phyloP scores from a whole-genome alignment of 2,797 vertebrate genomes.

The Nasua narica region DNA sequence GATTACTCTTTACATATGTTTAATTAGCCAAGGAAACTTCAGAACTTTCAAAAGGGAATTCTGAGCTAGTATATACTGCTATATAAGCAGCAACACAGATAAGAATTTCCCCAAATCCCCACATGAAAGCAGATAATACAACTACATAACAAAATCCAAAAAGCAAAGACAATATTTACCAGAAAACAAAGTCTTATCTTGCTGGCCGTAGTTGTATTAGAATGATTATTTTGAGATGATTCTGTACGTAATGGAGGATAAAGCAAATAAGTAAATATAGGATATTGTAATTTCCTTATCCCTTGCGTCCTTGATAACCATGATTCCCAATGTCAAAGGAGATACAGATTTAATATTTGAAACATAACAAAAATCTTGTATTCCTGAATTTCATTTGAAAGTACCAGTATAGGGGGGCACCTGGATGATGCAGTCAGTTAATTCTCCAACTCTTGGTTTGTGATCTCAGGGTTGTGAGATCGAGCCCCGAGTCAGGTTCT shows the following conservation, averaged over 20 bases:
- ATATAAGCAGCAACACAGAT: neutral
- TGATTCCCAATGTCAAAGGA: neutral
- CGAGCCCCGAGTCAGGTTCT: neutral
- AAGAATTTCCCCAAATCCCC: neutral
- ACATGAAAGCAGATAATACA: slow-evolving; percentile 28
- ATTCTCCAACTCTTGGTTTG: neutral
- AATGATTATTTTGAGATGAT: neutral
- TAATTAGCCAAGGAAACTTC: neutral
- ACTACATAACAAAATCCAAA: neutral
- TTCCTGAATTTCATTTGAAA: neutral
- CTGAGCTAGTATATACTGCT: neutral
- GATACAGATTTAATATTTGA: neutral
- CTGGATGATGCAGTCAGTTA: neutral
- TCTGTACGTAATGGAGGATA: neutral
- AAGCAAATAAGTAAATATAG: neutral
- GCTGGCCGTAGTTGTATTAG: neutral
- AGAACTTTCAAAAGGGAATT: slow-evolving; percentile 15
- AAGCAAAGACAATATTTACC: neutral
- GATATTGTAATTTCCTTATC: neutral
- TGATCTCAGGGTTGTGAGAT: neutral
- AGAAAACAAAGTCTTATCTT: neutral
- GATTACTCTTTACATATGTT: neutral
- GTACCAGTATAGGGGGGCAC: neutral
- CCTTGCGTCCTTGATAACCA: neutral
- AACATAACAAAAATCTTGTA: neutral